Conservation (phyloP, 2,113 vertebrate species). For the Tragelaphus buxtoni region DNA sequence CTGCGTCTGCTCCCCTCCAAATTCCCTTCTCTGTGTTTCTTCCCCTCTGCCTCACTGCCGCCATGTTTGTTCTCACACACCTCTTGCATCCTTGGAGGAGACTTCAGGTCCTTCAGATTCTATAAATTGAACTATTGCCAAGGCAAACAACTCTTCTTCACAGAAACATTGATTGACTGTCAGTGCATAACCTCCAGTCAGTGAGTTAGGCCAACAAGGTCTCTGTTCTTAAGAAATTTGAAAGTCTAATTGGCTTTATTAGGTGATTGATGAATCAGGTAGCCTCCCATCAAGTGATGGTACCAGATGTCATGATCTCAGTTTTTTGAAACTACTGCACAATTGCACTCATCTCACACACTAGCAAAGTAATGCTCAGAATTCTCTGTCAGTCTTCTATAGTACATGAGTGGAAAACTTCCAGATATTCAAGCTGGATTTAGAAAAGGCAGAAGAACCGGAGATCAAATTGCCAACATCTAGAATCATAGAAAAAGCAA, state of each 20-base stretch:
- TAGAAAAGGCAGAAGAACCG: not conserved
- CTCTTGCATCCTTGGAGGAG: not conserved
- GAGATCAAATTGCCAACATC: not conserved
- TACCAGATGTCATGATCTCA: not conserved
- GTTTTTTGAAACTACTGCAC: not conserved
- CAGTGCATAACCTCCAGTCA: not conserved
- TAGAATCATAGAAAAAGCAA: not conserved
- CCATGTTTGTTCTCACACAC: rapidly evolving
- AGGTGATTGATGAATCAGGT: not conserved
- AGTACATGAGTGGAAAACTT: not conserved
- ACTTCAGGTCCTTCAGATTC: not conserved
- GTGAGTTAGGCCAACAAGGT: not conserved
- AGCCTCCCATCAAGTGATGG: not conserved
- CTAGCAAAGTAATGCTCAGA: not conserved
- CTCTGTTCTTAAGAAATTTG: not conserved
- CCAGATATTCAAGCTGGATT: not conserved
- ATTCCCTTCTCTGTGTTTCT: no score
- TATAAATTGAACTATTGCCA: not conserved
- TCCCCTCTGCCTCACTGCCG: rapidly evolving
- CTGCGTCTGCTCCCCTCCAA: rapidly evolving
- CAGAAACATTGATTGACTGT: rapidly evolving
- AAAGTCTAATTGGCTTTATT: not conserved
- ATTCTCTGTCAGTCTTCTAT: not conserved
- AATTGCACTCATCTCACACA: not conserved
- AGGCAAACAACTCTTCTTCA: not conserved